These are phyloP conservation scores for Hipparchia sbordonii DNA, from an alignment of 2,888 invertebrate species.

Conservation along the genomic window DNA sequence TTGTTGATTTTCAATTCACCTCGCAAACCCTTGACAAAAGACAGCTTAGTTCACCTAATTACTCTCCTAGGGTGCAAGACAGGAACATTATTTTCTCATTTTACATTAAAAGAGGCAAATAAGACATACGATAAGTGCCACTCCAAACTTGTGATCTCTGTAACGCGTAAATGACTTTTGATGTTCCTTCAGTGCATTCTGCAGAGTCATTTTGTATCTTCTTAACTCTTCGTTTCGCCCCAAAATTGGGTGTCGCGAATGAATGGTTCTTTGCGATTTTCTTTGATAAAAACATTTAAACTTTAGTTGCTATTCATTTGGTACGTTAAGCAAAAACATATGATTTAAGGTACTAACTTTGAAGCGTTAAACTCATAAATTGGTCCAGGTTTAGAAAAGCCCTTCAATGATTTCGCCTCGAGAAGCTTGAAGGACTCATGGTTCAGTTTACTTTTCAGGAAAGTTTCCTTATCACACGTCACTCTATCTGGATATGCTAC, in stretches of 20 bases:
- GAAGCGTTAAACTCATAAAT: slow-evolving; percentile 82
- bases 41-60: no score
- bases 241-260: slow-evolving; percentile 67
- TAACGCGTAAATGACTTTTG: slow-evolving; percentile 54
- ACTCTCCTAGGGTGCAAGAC: no score
- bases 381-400: slow-evolving; percentile 84
- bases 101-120: not conserved
- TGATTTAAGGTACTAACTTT: slow-evolving; percentile 44
- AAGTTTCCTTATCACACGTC: slow-evolving; percentile 86
- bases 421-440: slow-evolving; percentile 83
- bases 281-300: not conserved
- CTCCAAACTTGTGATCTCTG: slow-evolving; percentile 56
- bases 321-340: not conserved
- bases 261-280: slow-evolving; percentile 21
- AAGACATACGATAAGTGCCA: slow-evolving; percentile 54
- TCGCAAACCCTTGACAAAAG: no score
- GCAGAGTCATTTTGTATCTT: slow-evolving; percentile 48
- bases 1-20: no score
- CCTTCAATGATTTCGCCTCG: slow-evolving; percentile 82
- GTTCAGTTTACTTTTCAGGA: slow-evolving; percentile 85
- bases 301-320: not conserved
- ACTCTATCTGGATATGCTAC: slow-evolving; percentile 83
- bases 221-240: slow-evolving; percentile 75
- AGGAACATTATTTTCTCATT: no score
- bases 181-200: slow-evolving; percentile 54